A percentile compares a stretch with the other conserved stretches of the same genome.
Evolutionary conservation across 2,797 vertebrate genomes (phyloP).

Genomic region (Syngnathus rostellatus): DNA sequence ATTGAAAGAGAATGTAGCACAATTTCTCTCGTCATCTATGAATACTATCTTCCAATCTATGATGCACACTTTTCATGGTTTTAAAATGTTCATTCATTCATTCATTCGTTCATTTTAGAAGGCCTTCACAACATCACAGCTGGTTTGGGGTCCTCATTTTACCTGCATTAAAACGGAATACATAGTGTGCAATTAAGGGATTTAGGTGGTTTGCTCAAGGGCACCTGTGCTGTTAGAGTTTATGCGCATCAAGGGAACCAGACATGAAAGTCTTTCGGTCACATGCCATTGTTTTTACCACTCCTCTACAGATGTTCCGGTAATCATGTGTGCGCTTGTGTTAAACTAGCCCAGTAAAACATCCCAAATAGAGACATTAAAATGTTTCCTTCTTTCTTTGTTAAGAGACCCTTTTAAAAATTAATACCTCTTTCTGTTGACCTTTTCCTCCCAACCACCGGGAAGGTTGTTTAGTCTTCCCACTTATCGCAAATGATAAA

Average conservation of each 20-base stretch:
- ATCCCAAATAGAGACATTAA: neutral
- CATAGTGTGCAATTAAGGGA: neutral
- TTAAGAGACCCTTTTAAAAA: conserved; percentile 15
- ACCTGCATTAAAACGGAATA: neutral
- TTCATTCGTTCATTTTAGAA: neutral
- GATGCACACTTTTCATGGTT: neutral
- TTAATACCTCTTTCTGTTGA: conserved; percentile 28
- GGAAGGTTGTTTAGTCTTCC: conserved; percentile 38
- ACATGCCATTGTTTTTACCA: neutral
- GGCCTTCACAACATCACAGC: neutral
- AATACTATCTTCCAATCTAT: neutral
- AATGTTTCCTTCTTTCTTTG: conserved; percentile 1
- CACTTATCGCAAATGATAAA: conserved; percentile 56
- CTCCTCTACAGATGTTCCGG: neutral
- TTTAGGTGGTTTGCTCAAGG: conserved; percentile 1
- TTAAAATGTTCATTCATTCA: neutral
- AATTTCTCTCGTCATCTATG: neutral
- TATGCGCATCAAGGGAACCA: neutral
- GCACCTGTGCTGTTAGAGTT: neutral
- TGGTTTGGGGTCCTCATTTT: neutral
- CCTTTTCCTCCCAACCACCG: conserved; percentile 29
- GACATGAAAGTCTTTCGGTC: neutral
- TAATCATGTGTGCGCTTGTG: neutral
- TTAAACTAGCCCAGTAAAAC: neutral
- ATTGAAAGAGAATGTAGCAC: neutral